Evolutionary conservation across 92 coral and sea anemone genomes (phyloP).

Genomic region (Porites evermanni): DNA sequence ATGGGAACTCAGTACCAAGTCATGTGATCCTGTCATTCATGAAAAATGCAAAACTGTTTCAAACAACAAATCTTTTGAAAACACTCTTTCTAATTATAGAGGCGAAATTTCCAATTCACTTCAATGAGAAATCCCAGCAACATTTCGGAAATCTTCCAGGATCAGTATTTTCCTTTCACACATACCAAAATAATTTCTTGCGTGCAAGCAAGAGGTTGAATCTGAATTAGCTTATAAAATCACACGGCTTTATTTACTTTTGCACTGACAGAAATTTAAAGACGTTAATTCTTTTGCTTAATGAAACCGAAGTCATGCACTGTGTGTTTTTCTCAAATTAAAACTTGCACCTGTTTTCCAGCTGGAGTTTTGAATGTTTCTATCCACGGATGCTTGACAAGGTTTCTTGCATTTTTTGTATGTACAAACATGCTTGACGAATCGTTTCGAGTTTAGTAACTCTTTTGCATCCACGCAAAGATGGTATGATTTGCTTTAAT

Average conservation of each 20-base stretch:
- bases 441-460: conserved; percentile 86
- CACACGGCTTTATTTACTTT: not conserved
- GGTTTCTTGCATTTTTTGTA: conserved; percentile 69
- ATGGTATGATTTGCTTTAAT: conserved; percentile 80
- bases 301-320: not conserved
- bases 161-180: not conserved
- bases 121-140: not conserved
- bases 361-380: not conserved
- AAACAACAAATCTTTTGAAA: not conserved
- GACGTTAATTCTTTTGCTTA: not conserved
- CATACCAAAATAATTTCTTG: not conserved
- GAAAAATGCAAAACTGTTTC: not conserved
- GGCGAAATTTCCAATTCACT: not conserved
- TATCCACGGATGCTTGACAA: conserved; percentile 18
- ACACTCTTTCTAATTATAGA: no score
- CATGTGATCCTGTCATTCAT: not conserved
- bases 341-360: not conserved
- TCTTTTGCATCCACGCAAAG: conserved; percentile 59
- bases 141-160: not conserved
- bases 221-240: not conserved
- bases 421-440: conserved; percentile 77
- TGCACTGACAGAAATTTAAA: not conserved
- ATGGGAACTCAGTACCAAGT: no score
- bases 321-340: no score
- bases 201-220: not conserved